Evolutionary conservation across 1,140 invertebrate species (phyloP).

Genomic region (Anagrus nilaparvatae): DNA sequence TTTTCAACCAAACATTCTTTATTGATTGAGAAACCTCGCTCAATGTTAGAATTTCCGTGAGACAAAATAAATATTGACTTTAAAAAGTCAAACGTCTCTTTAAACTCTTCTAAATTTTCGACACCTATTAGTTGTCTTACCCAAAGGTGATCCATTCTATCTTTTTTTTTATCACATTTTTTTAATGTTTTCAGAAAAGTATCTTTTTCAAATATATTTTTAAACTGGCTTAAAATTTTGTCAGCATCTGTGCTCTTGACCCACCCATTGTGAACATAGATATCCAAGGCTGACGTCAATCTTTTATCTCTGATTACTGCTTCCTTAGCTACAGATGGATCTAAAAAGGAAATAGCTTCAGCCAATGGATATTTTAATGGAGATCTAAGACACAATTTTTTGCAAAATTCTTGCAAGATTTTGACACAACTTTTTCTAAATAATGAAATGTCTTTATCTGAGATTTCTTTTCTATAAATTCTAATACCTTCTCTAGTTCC

Average conservation of each 20-base stretch:
- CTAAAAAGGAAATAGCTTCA: slow-evolving; percentile 12
- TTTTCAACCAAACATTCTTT: too few relatives aligned
- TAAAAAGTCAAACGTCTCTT: too few relatives aligned
- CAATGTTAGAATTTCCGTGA: too few relatives aligned
- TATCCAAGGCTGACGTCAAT: neutral
- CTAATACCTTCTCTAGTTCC: slow-evolving; percentile 9
- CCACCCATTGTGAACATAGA: neutral
- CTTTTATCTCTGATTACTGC: neutral
- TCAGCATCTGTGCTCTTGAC: too few relatives aligned
- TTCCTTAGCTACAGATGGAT: slow-evolving; percentile 12
- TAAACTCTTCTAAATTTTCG: too few relatives aligned
- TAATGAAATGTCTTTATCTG: slow-evolving; percentile 7
- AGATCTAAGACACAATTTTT: slow-evolving; percentile 5
- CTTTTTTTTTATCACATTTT: neutral
- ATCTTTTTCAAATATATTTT: neutral
- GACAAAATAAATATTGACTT: too few relatives aligned
- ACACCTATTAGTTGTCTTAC: too few relatives aligned
- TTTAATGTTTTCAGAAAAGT: neutral
- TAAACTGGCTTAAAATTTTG: neutral
- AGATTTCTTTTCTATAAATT: slow-evolving; percentile 5
- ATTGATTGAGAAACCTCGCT: too few relatives aligned
- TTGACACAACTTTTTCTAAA: slow-evolving; percentile 13
- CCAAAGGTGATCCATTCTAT: slow-evolving; percentile 5
- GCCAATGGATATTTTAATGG: slow-evolving; percentile 9
- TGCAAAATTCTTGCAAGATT: slow-evolving; percentile 7